A percentile compares a stretch with the other conserved stretches of the same genome.
Evolutionary conservation across 2,113 vertebrate genomes (phyloP).

Genomic region (Copsychus sechellarum): DNA sequence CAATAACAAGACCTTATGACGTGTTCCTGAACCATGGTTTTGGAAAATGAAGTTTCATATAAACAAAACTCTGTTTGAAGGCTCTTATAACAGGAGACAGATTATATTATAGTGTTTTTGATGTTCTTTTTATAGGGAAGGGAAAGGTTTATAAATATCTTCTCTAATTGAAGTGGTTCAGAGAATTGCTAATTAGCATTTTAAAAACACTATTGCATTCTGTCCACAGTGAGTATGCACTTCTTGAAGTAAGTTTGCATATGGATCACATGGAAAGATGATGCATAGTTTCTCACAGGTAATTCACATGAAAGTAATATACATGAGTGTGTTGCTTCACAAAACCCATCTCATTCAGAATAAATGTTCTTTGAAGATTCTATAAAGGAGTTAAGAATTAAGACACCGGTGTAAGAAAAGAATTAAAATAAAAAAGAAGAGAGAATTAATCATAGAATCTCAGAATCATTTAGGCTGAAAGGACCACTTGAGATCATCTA

Average conservation of each 20-base stretch:
- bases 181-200: conserved; percentile 48
- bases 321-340: not conserved
- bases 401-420: not conserved
- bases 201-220: not conserved
- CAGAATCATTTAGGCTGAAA: not conserved
- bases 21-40: not conserved
- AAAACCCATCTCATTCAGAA: not conserved
- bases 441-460: not conserved
- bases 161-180: conserved; percentile 57
- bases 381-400: not conserved
- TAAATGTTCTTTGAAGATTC: conserved; percentile 7
- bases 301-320: conserved; percentile 23
- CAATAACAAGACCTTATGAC: not conserved
- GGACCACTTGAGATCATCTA: not conserved
- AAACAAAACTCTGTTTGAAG: conserved; percentile 57
- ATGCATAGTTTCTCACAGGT: conserved; percentile 45
- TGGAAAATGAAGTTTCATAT: conserved; percentile 36
- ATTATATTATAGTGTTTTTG: conserved; percentile 35
- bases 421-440: not conserved
- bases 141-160: conserved; percentile 39
- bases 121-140: conserved; percentile 48
- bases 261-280: conserved; percentile 1
- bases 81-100: conserved; percentile 16
- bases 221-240: not conserved
- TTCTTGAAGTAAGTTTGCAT: conserved; percentile 28